phyloP scores from a whole-genome alignment of 2,113 vertebrate species.

The Periophthalmus modestus region DNA sequence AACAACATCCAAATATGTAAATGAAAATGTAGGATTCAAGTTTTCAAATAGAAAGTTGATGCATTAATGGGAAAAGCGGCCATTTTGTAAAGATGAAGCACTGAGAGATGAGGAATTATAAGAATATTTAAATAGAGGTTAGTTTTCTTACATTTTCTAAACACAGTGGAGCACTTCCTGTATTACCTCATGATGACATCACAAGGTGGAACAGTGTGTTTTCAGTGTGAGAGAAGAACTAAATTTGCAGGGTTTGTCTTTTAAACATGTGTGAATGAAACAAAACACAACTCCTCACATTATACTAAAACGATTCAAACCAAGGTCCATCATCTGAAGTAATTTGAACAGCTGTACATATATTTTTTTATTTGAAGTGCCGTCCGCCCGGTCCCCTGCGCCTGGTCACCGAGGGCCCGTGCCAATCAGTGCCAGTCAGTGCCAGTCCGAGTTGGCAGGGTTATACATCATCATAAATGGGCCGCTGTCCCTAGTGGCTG shows the following conservation, averaged over 20 bases:
- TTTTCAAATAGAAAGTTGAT: too few relatives aligned
- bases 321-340: not conserved
- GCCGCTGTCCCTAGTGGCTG: constrained; percentile 30
- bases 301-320: not conserved
- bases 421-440: constrained; percentile 70
- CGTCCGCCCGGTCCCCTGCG: constrained; percentile 42
- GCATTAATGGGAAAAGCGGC: not conserved
- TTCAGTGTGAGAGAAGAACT: too few relatives aligned
- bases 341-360: not conserved
- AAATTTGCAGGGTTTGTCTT: too few relatives aligned
- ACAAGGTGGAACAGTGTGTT: too few relatives aligned
- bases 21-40: too few relatives aligned
- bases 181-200: too few relatives aligned
- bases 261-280: too few relatives aligned
- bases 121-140: too few relatives aligned
- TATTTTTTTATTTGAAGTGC: not conserved
- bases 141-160: too few relatives aligned
- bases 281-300: too few relatives aligned
- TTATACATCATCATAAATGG: constrained; percentile 57
- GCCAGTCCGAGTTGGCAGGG: constrained; percentile 63
- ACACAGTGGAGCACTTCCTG: too few relatives aligned
- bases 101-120: too few relatives aligned
- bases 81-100: not conserved
- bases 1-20: not conserved
- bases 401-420: constrained; percentile 39